Base-by-base conservation (phyloP, 1,140 invertebrate genomes). In the Penaeus chinensis region DNA sequence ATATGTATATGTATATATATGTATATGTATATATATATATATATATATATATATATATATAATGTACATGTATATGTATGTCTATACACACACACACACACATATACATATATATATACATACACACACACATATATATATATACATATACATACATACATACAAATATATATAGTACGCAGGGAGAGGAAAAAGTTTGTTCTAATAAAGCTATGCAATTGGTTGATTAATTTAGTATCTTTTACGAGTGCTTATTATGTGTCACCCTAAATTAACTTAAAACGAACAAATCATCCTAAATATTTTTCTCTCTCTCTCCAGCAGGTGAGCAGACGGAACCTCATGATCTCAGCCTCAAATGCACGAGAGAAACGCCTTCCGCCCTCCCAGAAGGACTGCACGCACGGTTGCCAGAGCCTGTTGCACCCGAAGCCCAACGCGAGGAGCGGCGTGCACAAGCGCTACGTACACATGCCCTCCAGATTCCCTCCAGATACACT, bases 341-440 rank as follows among this genome's bases (percentile, higher is more conserved):
- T 0, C 78, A 87, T 61, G 86, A 87, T 37, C 86, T 87, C 27
- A 87, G 86, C 66, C n/a, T 87, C 27, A 87, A 77, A 61, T 87
- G 80, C 74, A 74, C 47, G 54, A 32, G 54, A 24, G 86, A 82
- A 11, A 62, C 69, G 16, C 69, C 80, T 19, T 8, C 61, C 13
- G 63, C 71, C 42, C 80, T 27, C 61, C 78, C 20, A 20, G 4
- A 61, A 8, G 7, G 18, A 54, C 54, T 32, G 27, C 20, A 24
- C 69, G 74, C 71, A 18, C 71, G 24, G 74, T 1, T n/a, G 20
- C 83, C 63, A 3, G n/a, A 42, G 19, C 27, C 60, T 71, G 18
- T 22, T 63, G 63, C 24, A 5, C 79, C 24, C 0, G 54, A 82
- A 3, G 47, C 60, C n/a, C 24, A 62, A 2, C 69, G 61, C n/a